Base-by-base conservation (phyloP, 2,888 invertebrate genomes). In the Octonoba sinensis region DNA sequence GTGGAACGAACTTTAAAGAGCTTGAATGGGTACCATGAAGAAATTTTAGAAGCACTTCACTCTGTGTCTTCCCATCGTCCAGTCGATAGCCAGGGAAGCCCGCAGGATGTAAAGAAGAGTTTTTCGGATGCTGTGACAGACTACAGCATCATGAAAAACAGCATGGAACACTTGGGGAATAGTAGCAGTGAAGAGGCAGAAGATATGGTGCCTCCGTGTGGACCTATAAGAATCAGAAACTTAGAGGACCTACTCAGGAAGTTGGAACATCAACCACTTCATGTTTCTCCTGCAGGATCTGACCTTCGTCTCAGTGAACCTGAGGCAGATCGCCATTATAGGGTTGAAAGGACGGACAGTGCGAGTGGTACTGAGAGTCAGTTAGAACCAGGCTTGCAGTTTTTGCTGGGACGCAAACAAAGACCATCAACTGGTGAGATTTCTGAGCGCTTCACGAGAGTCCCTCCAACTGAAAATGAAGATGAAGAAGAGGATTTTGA, bases 21-120 rank as follows among this genome's bases (percentile, higher is more conserved):
- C 83, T 91, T 96, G 59, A 95, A 96, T 88, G 96, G 96, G 57
- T 96, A 96, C 89, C 96, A 96, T 89, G 96, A 96, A 87, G 95
- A 95, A 87, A 94, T 96, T 86, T 91, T 96, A 86, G 95, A 95
- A 88, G 96, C 95, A n/a, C 89, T 96, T 86, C 92, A 95, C 86
- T 71, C 84, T 27, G 85, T 78, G 49, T 79, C 79, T 69, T 83
- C 78, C 57, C 83, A 85, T 67, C 84, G 84, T 44, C 92, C 92
- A 69, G 91, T 91, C 79, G 86, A 87, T 71, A 91, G 92, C 85
- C 90, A 93, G 47, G 89, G 92, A 70, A 92, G 92, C 87, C 93
- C 93, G 87, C 93, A 94, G 86, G 90, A 92, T 86, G 22, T 57
- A 22, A 90, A 92, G 79, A 92, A 93, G 86, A 92, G 93, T 57